Base-by-base conservation (phyloP, 1,140 invertebrate species). In the Ditylenchus dipsaci region DNA sequence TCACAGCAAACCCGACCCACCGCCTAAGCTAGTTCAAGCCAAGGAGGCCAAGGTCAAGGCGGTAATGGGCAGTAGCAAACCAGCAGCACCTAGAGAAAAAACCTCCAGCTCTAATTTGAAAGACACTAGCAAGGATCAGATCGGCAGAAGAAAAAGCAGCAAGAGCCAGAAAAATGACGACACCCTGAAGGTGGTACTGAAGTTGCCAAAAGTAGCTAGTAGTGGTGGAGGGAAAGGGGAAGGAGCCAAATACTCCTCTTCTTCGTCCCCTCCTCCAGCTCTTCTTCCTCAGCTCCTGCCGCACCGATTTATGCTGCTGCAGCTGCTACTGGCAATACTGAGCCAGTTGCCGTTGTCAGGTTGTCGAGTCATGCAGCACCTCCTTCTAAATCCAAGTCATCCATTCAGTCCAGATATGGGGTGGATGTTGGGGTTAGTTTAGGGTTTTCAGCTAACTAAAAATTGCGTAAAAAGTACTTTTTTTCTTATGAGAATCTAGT, bases 181-280 rank as follows among this genome's bases (percentile, higher is more conserved):
- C 3, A 53, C 49, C 3, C 49, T 53, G n/a, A 53, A 53, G 15
- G 49, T 53, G 49, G 49, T 53, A 8, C 15, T 53, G n/a, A 53
- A 53, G 49, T 15, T 53, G n/a, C 49, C 49, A 65, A 65, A 45
- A 63, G 13, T 19, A 30, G 7, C 29, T 30, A 60, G 21, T 68
- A 27, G 67, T 64, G n/a, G 27, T 45, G 42, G 53, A 68, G 30
- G 60, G 53, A 42, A 38, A 15, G 27, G 27, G 8, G 60, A 27
- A 67, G 26, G 21, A 23, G 42, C 61, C n/a, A 47, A 57, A 21
- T 42, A 49, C 17, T 69, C 66, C 21, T 71, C 68, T 42, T 70
- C 68, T n/a, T 70, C 68, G 15, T 70, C 68, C 11, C 68, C n/a
- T 70, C 68, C 8, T 70, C 68, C n/a, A 58, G 66, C 7, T 68